phyloP scores from a whole-genome alignment of 1,140 invertebrate species.

The Venustaconcha ellipsiformis region DNA sequence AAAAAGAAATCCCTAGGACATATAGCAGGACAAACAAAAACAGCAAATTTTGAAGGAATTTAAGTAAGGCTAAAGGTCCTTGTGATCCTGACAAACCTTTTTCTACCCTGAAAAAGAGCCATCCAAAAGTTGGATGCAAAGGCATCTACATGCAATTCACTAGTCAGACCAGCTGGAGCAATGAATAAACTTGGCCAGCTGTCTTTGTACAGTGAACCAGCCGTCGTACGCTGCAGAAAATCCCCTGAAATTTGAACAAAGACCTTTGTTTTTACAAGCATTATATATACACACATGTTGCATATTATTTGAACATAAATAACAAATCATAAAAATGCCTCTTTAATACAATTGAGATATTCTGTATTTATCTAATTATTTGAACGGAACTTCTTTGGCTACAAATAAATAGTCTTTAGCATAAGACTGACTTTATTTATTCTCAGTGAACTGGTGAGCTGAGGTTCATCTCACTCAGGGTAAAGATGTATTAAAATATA shows the following conservation, averaged over 20 bases:
- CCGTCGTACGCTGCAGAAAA: constrained; percentile 46
- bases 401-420: too few species aligned
- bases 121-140: constrained; percentile 66
- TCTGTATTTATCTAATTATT: too few species aligned
- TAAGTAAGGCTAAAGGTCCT: too few species aligned
- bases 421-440: too few species aligned
- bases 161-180: constrained; percentile 48
- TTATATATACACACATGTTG: not conserved
- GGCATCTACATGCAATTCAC: constrained; percentile 61
- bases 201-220: constrained; percentile 52
- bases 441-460: too few species aligned
- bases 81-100: constrained; percentile 39
- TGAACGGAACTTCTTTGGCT: too few species aligned
- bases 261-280: not conserved
- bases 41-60: too few species aligned
- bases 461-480: too few species aligned
- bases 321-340: not conserved
- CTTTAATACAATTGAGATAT: too few species aligned
- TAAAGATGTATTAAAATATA: too few species aligned
- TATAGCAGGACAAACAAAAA: too few species aligned
- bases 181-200: constrained; percentile 66
- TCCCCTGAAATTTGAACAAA: constrained; percentile 43
- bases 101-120: constrained; percentile 59
- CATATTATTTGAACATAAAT: not conserved
- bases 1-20: too few species aligned